Evolutionary conservation across 2,888 invertebrate species (phyloP), one percentile per base, ranked within the genome.

Genomic region (Drosophila aldrichi): DNA sequence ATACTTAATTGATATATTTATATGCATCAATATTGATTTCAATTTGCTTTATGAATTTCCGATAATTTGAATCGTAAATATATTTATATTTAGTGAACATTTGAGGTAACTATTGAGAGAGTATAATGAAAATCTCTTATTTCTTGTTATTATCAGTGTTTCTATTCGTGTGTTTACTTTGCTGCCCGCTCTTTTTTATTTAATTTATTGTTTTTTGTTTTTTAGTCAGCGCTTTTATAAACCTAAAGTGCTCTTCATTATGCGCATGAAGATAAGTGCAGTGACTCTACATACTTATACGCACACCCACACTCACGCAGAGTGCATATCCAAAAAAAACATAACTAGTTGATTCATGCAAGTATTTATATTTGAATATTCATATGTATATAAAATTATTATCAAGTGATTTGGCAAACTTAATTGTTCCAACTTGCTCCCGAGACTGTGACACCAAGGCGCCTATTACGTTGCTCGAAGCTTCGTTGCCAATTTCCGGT

Each of bases 1-100:
- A 40, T 18, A 32, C 36, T 14, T 58, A 52, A 67, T 62, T 59
- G 46, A 51, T 51, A 52, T 66, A 60, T 77, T 58, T 60, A 48
- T 59, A 61, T 61, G 52, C 55, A 36, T 10, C 52, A 22, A 22
- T 22, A 52, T 36, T 14, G 36, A 51, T 20, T 18, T 32, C 32
- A 18, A 18, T 18, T 48, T 48, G 29, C 18, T 20, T 3, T 34
- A 18, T 49, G 29, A 32, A 49, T 49, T 49, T 34, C 1, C 51
- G 2, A 22, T 36, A 34, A 34, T 16, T 38, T 34, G 5, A 8
- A 22, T 65, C n/a, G 20, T 14, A 34, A 66, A 66, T 48, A 41
- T 29, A 64, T 51, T 60, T 20, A 34, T 12, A 12, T 34, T 34
- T 9, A 25, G 25, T 4, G 12, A 34, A 8, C 9, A 14, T 25